These are phyloP conservation scores for Leuciscus idus DNA, from an alignment of 2,113 vertebrate species.

Conservation along the genomic window DNA sequence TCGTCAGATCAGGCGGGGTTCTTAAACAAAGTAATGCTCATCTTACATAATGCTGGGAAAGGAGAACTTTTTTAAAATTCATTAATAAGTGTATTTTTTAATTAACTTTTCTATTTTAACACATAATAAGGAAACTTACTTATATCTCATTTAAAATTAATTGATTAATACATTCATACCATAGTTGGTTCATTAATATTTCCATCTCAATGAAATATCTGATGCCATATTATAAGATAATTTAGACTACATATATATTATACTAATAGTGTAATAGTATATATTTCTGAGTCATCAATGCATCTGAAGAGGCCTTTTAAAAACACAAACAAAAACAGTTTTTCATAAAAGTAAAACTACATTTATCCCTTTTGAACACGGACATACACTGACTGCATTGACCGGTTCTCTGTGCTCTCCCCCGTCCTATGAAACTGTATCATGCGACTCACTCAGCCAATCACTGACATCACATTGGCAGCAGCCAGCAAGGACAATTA, in stretches of 20 bases:
- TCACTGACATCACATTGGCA: constrained; percentile 36
- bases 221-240: background rate
- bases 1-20: background rate
- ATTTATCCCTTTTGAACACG: background rate
- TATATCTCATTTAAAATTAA: background rate
- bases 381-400: background rate
- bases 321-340: background rate
- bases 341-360: background rate
- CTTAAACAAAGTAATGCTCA: background rate
- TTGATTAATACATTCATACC: background rate
- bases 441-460: constrained; percentile 27
- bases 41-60: too few species aligned
- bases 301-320: background rate
- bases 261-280: background rate
- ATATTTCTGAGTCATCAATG: background rate
- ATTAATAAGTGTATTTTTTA: background rate
- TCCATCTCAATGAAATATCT: background rate
- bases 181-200: background rate
- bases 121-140: background rate
- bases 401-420: background rate
- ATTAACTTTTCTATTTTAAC: background rate
- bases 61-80: background rate
- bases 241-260: background rate
- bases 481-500: constrained; percentile 34
- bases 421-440: background rate